Evolutionary conservation across 2,797 vertebrate species (phyloP).

Genomic region (Cyclopterus lumpus): DNA sequence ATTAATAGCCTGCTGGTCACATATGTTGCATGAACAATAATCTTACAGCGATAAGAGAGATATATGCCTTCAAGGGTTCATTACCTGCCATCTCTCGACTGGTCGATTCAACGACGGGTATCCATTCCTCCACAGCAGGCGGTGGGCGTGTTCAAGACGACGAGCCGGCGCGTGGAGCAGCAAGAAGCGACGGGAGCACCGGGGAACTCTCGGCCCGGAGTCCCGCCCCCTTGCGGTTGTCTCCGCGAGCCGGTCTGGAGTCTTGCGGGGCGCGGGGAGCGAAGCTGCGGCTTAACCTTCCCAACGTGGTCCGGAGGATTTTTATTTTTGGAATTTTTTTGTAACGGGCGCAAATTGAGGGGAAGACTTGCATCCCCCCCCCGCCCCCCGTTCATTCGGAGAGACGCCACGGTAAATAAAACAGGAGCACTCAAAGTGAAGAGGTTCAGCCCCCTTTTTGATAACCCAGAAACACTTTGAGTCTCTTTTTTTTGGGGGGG

Average conservation of each 20-base stretch:
- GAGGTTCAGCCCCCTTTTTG: slow-evolving; percentile 25
- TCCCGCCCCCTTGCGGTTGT: slow-evolving; percentile 36
- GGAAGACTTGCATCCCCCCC: no score
- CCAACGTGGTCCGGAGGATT: slow-evolving; percentile 7
- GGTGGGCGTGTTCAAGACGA: neutral
- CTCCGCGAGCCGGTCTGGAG: slow-evolving; percentile 12
- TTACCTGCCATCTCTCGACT: slow-evolving; percentile 46
- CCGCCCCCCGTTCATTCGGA: no score
- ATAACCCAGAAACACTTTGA: neutral
- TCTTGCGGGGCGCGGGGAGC: neutral
- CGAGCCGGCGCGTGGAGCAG: slow-evolving; percentile 9
- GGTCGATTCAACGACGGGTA: slow-evolving; percentile 13
- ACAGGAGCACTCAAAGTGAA: slow-evolving; percentile 8
- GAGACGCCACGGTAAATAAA: neutral
- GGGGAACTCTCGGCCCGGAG: neutral
- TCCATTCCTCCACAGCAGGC: slow-evolving; percentile 34
- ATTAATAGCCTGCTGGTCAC: neutral
- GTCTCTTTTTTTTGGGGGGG: neutral
- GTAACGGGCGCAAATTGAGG: slow-evolving; percentile 8
- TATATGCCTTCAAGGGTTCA: neutral
- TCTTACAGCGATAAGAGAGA: neutral
- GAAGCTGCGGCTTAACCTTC: slow-evolving; percentile 6
- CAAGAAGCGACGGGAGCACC: neutral
- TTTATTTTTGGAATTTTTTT: neutral
- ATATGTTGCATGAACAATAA: neutral